Evolutionary conservation across 1,140 invertebrate species (phyloP).

Genomic region (Adelges cooleyi): DNA sequence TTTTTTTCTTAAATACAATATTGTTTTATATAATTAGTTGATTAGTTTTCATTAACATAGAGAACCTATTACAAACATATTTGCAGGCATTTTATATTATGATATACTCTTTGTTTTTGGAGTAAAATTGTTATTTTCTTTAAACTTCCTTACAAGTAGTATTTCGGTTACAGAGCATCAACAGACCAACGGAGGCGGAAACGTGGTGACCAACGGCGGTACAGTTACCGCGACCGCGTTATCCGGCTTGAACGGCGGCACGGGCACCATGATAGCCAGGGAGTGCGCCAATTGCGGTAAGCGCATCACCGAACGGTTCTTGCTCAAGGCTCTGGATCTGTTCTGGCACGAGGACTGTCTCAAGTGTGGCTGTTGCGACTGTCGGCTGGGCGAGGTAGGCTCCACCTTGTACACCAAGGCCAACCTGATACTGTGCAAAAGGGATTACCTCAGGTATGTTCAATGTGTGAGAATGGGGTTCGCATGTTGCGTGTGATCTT

Average conservation of each 20-base stretch:
- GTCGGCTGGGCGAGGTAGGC: conserved; percentile 91
- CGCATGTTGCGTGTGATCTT: neutral
- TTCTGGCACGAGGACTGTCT: conserved; percentile 98
- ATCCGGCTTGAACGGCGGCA: conserved; percentile 8
- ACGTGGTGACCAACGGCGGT: conserved; percentile 9
- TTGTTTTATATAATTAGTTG: no score
- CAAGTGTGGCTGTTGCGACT: conserved; percentile 95
- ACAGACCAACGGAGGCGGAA: neutral
- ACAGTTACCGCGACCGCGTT: conserved; percentile 13
- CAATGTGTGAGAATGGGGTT: conserved; percentile 30
- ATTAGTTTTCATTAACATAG: no score
- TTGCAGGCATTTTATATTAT: no score
- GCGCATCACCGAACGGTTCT: conserved; percentile 38
- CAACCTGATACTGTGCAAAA: conserved; percentile 92
- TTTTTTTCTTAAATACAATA: no score
- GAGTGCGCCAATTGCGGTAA: conserved; percentile 39
- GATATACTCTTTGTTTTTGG: no score
- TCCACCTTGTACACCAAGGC: conserved; percentile 92
- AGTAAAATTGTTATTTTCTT: no score
- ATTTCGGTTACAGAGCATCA: neutral
- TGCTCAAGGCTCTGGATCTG: conserved; percentile 78
- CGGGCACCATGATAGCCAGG: conserved; percentile 29
- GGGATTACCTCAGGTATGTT: conserved; percentile 84
- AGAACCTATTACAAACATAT: no score
- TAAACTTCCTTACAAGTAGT: no score